phyloP scores from a whole-genome alignment of 2,888 invertebrate genomes.

The Stenichneumon culpator region DNA sequence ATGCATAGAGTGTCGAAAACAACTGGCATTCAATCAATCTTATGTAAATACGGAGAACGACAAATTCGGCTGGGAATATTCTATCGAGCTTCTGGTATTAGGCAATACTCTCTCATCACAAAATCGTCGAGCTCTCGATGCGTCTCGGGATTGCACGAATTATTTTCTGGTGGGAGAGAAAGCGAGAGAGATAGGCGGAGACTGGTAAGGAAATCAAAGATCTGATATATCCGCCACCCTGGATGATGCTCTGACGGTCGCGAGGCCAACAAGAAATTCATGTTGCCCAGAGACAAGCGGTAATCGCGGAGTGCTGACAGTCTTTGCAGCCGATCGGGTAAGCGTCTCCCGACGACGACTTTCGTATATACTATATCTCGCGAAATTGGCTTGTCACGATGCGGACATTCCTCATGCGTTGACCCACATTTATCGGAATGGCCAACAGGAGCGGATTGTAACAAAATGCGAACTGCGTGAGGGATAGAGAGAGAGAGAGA shows the following conservation, averaged over 20 bases:
- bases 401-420: conserved; percentile 82
- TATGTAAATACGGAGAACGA: conserved; percentile 32
- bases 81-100: conserved; percentile 26
- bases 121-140: neutral
- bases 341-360: conserved; percentile 29
- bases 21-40: conserved; percentile 25
- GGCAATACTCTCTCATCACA: neutral
- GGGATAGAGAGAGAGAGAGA: conserved; percentile 1
- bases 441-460: conserved; percentile 50
- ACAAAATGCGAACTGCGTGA: conserved; percentile 74
- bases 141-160: conserved; percentile 44
- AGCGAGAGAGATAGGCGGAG: neutral
- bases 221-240: conserved; percentile 54
- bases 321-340: conserved; percentile 50
- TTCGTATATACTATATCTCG: conserved; percentile 42
- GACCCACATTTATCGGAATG: conserved; percentile 75
- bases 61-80: conserved; percentile 23
- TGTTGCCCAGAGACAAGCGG: conserved; percentile 40
- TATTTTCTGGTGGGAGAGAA: conserved; percentile 30
- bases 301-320: conserved; percentile 55
- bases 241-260: conserved; percentile 50
- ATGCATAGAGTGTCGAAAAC: neutral
- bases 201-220: conserved; percentile 50
- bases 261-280: conserved; percentile 55
- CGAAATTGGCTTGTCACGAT: conserved; percentile 79